Percentiles rank a stretch among this genome's conserved stretches.
phyloP scores from a whole-genome alignment of 2,797 vertebrate genomes.

The Atherinosoma microstoma region DNA sequence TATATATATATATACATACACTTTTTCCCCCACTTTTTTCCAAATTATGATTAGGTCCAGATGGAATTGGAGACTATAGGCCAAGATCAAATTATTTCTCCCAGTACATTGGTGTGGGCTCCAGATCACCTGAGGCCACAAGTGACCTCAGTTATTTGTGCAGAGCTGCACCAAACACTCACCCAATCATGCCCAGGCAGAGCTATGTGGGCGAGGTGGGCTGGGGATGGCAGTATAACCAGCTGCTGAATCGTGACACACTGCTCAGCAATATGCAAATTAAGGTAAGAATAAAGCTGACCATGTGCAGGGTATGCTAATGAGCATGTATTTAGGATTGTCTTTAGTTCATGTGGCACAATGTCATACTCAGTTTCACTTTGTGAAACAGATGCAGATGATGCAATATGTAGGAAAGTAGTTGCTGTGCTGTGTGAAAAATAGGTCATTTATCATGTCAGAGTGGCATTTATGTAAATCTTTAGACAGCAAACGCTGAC shows the following conservation, averaged over 20 bases:
- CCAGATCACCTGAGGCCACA: conserved; percentile 69
- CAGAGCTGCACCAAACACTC: conserved; percentile 50
- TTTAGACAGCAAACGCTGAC: not conserved
- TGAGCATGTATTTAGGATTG: not conserved
- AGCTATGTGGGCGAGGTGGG: conserved; percentile 75
- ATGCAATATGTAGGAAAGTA: conserved; percentile 3
- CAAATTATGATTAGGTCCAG: conserved; percentile 76
- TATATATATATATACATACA: no score
- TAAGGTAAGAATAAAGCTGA: conserved; percentile 73
- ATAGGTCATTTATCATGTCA: not conserved
- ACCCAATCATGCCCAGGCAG: conserved; percentile 53
- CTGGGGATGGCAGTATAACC: conserved; percentile 78
- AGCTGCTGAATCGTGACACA: conserved; percentile 70
- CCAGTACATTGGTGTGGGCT: conserved; percentile 68
- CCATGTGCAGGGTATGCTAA: conserved; percentile 6
- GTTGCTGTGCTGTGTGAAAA: not conserved
- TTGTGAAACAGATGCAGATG: conserved; percentile 18
- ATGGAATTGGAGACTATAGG: conserved; percentile 80
- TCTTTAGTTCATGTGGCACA: not conserved
- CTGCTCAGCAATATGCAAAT: conserved; percentile 79
- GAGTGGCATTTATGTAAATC: not conserved
- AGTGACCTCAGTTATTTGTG: conserved; percentile 80
- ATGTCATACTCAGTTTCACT: conserved; percentile 9
- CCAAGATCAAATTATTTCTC: conserved; percentile 71
- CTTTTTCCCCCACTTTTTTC: conserved; percentile 12